Conservation (phyloP, 2,113 vertebrate genomes). For the Vidua chalybeata region DNA sequence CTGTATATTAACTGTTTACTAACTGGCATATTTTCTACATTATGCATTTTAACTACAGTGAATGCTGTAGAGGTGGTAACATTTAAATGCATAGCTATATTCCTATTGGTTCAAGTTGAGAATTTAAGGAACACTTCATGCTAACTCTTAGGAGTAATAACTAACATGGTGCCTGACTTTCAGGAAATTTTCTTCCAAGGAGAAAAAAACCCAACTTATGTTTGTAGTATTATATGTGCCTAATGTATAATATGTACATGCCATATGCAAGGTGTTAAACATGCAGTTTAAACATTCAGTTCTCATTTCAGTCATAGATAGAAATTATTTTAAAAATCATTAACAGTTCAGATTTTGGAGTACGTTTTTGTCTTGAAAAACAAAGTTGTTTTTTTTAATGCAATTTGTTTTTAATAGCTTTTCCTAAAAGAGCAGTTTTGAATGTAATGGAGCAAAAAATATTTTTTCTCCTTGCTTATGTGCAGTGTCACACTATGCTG, state of each 20-base stretch:
- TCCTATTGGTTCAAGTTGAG: background rate
- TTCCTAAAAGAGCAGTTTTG: background rate
- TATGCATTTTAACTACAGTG: background rate
- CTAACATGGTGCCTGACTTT: background rate
- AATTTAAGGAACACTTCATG: background rate
- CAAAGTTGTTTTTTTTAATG: background rate
- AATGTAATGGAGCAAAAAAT: background rate
- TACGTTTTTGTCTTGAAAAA: background rate
- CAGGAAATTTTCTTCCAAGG: background rate
- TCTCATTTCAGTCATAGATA: background rate
- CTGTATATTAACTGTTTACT: slow-evolving; percentile 15
- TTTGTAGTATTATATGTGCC: background rate
- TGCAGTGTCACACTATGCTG: background rate
- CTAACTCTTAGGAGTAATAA: background rate
- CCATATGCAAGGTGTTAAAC: background rate
- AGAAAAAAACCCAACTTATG: background rate
- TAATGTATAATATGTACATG: background rate
- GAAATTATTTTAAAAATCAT: background rate
- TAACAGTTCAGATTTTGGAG: background rate
- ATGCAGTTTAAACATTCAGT: background rate
- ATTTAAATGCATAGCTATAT: background rate
- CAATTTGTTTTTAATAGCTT: background rate
- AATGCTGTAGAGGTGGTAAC: background rate
- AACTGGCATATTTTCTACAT: background rate
- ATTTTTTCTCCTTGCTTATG: background rate